Percentiles rank a stretch among this genome's conserved stretches.
These are phyloP conservation scores for Puffinus mauretanicus DNA, from an alignment of 2,113 vertebrate species.

Conservation along the genomic window DNA sequence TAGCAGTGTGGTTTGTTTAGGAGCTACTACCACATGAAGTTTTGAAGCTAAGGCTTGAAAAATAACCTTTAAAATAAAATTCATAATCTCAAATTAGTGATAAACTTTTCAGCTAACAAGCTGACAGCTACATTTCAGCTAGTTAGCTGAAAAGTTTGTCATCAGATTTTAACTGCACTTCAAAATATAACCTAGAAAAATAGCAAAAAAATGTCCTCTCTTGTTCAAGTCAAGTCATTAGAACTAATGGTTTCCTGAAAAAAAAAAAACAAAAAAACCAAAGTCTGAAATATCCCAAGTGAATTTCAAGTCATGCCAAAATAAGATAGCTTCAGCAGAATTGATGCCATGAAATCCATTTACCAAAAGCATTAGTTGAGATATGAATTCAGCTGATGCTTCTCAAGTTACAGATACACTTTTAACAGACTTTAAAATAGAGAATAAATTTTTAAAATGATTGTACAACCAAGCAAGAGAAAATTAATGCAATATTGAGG, in stretches of 20 bases:
- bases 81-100: neutral
- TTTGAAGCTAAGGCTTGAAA: neutral
- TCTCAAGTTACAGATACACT: constrained; percentile 33
- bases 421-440: constrained; percentile 16
- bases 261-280: neutral
- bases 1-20: neutral
- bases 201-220: neutral
- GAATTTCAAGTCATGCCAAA: constrained; percentile 24
- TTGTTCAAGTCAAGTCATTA: neutral
- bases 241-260: neutral
- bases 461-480: neutral
- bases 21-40: neutral
- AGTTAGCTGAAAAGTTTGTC: neutral
- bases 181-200: neutral
- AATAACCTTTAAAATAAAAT: neutral
- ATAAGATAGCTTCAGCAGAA: constrained; percentile 33
- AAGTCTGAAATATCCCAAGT: neutral
- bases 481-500: constrained; percentile 9
- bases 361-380: constrained; percentile 18
- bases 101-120: neutral
- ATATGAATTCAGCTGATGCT: constrained; percentile 33
- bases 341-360: constrained; percentile 39
- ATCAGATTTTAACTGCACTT: neutral
- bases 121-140: neutral
- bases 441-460: constrained; percentile 45